Conservation (phyloP, 2,113 vertebrate genomes). For the Forbesichthys papilliferus region DNA sequence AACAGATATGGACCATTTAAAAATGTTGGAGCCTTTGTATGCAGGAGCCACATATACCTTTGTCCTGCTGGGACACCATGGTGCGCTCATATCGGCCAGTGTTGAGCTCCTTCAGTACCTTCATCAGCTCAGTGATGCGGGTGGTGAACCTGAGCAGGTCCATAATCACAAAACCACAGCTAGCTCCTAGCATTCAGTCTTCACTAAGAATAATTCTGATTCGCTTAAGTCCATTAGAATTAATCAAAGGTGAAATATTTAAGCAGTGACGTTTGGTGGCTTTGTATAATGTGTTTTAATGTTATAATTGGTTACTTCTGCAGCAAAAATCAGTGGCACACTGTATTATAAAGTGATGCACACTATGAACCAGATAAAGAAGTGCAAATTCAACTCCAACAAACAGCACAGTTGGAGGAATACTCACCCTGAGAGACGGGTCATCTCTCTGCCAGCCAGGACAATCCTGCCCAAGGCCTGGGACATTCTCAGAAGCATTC, state of each 20-base stretch:
- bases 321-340: too few relatives aligned
- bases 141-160: constrained; percentile 84
- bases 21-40: not conserved
- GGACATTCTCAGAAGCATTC: constrained; percentile 96
- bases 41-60: constrained; percentile 70
- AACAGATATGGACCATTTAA: not conserved
- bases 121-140: constrained; percentile 94
- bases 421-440: constrained; percentile 89
- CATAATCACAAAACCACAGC: constrained; percentile 1
- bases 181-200: not conserved
- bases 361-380: too few relatives aligned
- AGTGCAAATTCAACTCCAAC: too few relatives aligned
- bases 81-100: constrained; percentile 93
- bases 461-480: constrained; percentile 96
- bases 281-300: too few relatives aligned
- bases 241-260: too few relatives aligned
- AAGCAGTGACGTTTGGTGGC: too few relatives aligned
- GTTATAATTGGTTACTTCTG: too few relatives aligned
- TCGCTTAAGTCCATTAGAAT: too few relatives aligned
- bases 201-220: not conserved
- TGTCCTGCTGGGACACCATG: constrained; percentile 88
- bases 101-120: constrained; percentile 93
- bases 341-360: too few relatives aligned
- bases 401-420: not conserved
- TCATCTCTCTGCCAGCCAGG: constrained; percentile 95